Conservation (phyloP, 2,888 invertebrate species). For the Agrilus mali region DNA sequence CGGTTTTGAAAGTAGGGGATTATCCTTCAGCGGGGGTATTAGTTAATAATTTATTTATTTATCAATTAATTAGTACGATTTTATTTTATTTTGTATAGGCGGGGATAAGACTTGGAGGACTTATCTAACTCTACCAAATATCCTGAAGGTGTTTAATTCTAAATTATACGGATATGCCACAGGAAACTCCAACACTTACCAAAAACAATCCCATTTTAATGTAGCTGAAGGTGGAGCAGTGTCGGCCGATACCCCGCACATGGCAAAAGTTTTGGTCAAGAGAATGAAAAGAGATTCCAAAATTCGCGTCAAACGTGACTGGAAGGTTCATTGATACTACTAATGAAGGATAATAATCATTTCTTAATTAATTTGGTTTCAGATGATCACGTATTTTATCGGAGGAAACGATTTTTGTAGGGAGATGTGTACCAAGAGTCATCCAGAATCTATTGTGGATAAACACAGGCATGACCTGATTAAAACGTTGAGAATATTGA, state of each 20-base stretch:
- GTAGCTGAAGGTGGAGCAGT: constrained; percentile 64
- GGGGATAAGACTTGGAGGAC: constrained; percentile 58
- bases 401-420: constrained; percentile 68
- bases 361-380: constrained; percentile 33
- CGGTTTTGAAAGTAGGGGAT: constrained; percentile 59
- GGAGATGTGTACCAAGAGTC: constrained; percentile 50
- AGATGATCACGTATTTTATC: constrained; percentile 61
- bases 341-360: not conserved
- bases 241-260: constrained; percentile 54
- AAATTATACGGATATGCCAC: constrained; percentile 56
- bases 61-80: constrained; percentile 10
- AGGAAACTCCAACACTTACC: constrained; percentile 59
- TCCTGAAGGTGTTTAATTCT: constrained; percentile 61
- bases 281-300: constrained; percentile 48
- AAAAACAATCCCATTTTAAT: constrained; percentile 50
- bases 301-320: constrained; percentile 48
- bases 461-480: constrained; percentile 50
- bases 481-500: constrained; percentile 52
- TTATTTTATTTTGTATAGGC: constrained; percentile 37
- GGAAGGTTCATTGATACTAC: constrained; percentile 43
- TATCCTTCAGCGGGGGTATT: constrained; percentile 59
- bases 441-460: constrained; percentile 43
- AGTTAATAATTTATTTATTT: not conserved
- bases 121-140: constrained; percentile 58
- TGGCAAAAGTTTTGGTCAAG: constrained; percentile 54